phyloP scores from a whole-genome alignment of 2,113 vertebrate genomes.

The Pollachius pollachius region DNA sequence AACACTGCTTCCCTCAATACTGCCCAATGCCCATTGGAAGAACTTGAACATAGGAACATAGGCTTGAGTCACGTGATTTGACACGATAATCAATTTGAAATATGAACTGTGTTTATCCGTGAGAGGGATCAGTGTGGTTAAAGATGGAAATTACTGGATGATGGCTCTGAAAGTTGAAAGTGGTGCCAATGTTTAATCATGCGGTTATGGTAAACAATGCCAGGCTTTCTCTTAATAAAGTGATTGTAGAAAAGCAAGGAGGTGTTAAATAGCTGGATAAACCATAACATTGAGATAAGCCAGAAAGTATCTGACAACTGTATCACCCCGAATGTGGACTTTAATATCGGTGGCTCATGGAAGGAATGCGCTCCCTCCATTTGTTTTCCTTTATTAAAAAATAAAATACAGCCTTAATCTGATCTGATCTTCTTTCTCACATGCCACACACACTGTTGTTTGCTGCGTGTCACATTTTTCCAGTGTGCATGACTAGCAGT shows the following conservation, averaged over 20 bases:
- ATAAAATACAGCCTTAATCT: neutral
- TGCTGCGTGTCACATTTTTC: neutral
- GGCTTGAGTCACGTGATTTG: no score
- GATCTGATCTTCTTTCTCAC: conserved; percentile 5
- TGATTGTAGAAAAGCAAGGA: conserved; percentile 13
- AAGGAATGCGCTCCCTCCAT: neutral
- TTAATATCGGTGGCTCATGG: neutral
- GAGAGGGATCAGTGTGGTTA: no score
- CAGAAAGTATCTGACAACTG: neutral
- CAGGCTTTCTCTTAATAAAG: conserved; percentile 23
- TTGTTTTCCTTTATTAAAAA: neutral
- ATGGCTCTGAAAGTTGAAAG: conserved; percentile 19
- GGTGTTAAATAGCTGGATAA: conserved; percentile 29
- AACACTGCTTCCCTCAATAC: no score
- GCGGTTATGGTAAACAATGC: no score
- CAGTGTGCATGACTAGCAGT: neutral
- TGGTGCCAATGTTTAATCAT: neutral
- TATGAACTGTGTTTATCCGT: no score
- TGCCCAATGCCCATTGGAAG: no score
- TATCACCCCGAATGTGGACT: conserved; percentile 4
- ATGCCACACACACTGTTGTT: neutral
- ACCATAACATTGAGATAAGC: conserved; percentile 10
- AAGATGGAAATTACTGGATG: conserved; percentile 21
- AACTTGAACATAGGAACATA: no score
- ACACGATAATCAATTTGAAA: no score